These are phyloP conservation scores for Nixonia krombeini DNA, from an alignment of 1,140 invertebrate species.

Conservation along the genomic window DNA sequence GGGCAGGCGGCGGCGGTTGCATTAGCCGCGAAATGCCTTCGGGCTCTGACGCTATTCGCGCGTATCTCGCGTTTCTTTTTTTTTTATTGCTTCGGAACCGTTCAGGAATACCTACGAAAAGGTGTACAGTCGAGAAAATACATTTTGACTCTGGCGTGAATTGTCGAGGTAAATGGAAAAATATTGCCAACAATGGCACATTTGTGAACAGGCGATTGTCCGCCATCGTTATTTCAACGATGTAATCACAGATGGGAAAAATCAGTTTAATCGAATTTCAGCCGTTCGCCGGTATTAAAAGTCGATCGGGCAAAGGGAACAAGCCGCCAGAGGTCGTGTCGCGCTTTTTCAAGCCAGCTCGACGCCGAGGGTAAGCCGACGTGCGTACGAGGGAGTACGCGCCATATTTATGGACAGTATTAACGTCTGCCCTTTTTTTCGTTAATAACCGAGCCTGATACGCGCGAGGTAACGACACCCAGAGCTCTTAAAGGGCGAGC, in stretches of 20 bases:
- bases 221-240: too few relatives aligned
- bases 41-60: conserved; percentile 47
- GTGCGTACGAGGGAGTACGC: conserved; percentile 50
- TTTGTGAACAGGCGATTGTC: too few relatives aligned
- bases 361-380: conserved; percentile 13
- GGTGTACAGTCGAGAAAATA: too few relatives aligned
- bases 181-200: too few relatives aligned
- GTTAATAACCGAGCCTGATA: conserved; percentile 64
- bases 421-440: conserved; percentile 61
- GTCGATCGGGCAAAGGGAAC: conserved; percentile 22
- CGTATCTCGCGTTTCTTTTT: too few relatives aligned
- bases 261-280: too few relatives aligned
- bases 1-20: conserved; percentile 50
- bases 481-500: conserved; percentile 38
- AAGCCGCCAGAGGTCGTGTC: conserved; percentile 60
- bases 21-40: conserved; percentile 63
- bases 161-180: too few relatives aligned
- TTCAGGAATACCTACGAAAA: too few relatives aligned
- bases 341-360: conserved; percentile 50
- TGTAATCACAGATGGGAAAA: conserved; percentile 13
- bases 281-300: too few relatives aligned
- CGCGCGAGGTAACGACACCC: conserved; percentile 56
- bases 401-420: conserved; percentile 67
- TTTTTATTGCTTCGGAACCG: conserved; percentile 18
- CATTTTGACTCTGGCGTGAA: not conserved